Evolutionary conservation across 2,888 invertebrate species (phyloP).

Genomic region (Oeneis ivallda): DNA sequence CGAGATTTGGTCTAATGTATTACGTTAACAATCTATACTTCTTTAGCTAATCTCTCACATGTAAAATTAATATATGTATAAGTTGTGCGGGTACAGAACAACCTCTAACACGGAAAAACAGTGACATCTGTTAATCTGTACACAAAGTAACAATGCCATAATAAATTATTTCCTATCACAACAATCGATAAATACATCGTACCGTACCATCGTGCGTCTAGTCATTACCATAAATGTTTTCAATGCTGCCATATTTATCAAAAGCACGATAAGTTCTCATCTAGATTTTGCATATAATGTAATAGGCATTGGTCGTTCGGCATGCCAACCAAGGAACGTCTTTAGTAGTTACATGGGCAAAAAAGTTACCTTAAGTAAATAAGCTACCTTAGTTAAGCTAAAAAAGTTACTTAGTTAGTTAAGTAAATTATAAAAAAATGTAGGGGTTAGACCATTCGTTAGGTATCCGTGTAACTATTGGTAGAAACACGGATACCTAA

Average conservation of each 20-base stretch:
- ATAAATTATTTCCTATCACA: constrained; percentile 20
- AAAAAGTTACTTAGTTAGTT: no score
- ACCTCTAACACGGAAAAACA: background rate
- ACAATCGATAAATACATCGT: constrained; percentile 6
- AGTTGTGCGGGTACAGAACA: background rate
- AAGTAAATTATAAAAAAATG: no score
- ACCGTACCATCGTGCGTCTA: background rate
- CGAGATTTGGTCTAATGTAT: no score
- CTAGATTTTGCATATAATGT: constrained; percentile 12
- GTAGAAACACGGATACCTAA: no score
- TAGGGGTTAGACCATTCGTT: no score
- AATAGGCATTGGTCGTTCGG: background rate
- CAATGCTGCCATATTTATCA: constrained; percentile 16
- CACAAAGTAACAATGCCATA: constrained; percentile 10
- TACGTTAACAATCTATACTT: no score
- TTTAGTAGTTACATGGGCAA: no score
- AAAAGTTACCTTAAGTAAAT: no score
- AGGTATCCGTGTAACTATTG: no score
- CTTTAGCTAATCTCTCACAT: no score
- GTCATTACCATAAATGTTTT: constrained; percentile 19
- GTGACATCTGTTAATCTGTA: constrained; percentile 9
- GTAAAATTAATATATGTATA: constrained; percentile 3
- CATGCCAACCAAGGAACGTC: no score
- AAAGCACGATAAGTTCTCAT: constrained; percentile 12
- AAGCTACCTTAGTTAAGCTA: no score